Evolutionary conservation across 2,888 invertebrate species (phyloP).

Genomic region (Agonopterix heracliana): DNA sequence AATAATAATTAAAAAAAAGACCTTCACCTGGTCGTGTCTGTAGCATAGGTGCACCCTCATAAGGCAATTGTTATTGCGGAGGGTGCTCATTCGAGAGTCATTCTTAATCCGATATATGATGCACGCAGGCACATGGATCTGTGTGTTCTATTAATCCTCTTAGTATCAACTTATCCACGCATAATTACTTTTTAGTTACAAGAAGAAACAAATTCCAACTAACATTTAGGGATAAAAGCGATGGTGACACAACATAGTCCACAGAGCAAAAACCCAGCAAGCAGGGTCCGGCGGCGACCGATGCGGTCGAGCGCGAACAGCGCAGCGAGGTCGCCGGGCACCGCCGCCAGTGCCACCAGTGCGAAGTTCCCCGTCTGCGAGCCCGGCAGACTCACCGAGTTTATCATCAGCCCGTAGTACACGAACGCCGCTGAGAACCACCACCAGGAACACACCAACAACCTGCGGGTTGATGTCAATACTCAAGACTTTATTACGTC

Average conservation of each 20-base stretch:
- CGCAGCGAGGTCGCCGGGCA: slow-evolving; percentile 81
- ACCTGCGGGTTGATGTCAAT: slow-evolving; percentile 49
- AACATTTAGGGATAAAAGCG: slow-evolving; percentile 69
- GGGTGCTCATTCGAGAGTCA: too few relatives aligned
- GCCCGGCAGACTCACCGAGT: slow-evolving; percentile 84
- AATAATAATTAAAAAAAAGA: too few relatives aligned
- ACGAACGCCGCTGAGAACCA: slow-evolving; percentile 89
- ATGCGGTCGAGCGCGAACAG: slow-evolving; percentile 78
- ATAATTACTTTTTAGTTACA: too few relatives aligned
- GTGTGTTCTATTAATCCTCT: too few relatives aligned
- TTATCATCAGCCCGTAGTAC: slow-evolving; percentile 87
- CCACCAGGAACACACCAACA: slow-evolving; percentile 74
- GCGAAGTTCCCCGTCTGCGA: slow-evolving; percentile 88
- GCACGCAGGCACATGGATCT: too few relatives aligned
- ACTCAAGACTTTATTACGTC: slow-evolving; percentile 54
- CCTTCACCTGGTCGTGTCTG: too few relatives aligned
- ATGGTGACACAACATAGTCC: slow-evolving; percentile 71
- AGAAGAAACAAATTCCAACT: slow-evolving; percentile 15
- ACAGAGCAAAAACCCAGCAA: slow-evolving; percentile 75
- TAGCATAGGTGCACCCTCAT: too few relatives aligned
- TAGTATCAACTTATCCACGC: too few relatives aligned
- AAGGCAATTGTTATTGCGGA: too few relatives aligned
- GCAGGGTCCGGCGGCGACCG: slow-evolving; percentile 78
- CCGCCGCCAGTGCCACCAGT: slow-evolving; percentile 80
- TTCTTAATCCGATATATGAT: too few relatives aligned